Conservation (phyloP, 1,140 invertebrate species). For the Drosophila orena region DNA sequence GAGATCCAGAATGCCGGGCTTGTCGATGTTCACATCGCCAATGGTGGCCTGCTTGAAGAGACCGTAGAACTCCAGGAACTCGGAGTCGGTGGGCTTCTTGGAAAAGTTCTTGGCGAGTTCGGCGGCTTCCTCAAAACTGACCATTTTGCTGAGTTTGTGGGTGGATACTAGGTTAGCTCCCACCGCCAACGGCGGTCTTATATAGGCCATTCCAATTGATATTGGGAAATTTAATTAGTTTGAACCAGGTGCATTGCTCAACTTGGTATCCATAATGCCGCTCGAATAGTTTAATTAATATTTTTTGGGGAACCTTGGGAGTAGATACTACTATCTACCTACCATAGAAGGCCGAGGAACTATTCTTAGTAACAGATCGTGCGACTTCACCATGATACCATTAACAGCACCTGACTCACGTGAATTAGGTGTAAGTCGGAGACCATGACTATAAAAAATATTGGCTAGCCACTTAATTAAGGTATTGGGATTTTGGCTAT, state of each 20-base stretch:
- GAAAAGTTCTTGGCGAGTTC: constrained; percentile 92
- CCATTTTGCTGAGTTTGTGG: constrained; percentile 47
- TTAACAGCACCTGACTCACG: constrained; percentile 29
- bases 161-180: constrained; percentile 17
- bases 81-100: constrained; percentile 91
- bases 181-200: constrained; percentile 7
- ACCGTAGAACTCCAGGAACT: constrained; percentile 94
- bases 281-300: constrained; percentile 46
- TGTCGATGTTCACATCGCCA: constrained; percentile 92
- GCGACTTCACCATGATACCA: constrained; percentile 35
- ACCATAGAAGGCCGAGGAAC: background rate
- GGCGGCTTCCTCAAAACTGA: constrained; percentile 79
- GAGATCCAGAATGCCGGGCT: constrained; percentile 96
- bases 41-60: constrained; percentile 94
- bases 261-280: constrained; percentile 9
- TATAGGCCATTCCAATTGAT: constrained; percentile 23
- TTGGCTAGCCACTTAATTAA: constrained; percentile 26
- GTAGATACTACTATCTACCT: constrained; percentile 39
- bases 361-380: constrained; percentile 36
- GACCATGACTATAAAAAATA: constrained; percentile 3
- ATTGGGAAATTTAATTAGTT: constrained; percentile 53
- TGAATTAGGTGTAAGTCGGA: constrained; percentile 17
- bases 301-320: constrained; percentile 22
- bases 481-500: constrained; percentile 18
- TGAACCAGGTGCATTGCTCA: constrained; percentile 25